These are phyloP conservation scores for Caretta caretta DNA, from an alignment of 2,113 vertebrate species.

Conservation along the genomic window DNA sequence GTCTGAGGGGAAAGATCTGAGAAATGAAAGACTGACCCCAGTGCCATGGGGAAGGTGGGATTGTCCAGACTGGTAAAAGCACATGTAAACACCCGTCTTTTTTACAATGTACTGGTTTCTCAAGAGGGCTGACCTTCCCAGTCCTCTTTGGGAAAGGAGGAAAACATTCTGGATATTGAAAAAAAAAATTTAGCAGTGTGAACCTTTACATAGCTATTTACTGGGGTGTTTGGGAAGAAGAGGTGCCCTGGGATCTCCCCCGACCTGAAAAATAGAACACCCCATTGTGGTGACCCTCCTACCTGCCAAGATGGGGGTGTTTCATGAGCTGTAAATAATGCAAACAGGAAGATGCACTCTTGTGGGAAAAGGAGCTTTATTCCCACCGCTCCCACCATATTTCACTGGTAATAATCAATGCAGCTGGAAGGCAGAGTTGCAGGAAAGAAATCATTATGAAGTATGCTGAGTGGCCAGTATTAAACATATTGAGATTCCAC, in stretches of 20 bases:
- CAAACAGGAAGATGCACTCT: neutral
- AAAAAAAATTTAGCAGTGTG: neutral
- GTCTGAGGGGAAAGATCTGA: fast-evolving
- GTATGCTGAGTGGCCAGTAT: neutral
- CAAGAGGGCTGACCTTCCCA: fast-evolving
- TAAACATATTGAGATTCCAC: no score
- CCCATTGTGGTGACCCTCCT: neutral
- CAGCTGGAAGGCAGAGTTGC: neutral
- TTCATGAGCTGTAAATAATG: neutral
- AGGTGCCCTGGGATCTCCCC: neutral
- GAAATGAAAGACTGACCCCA: fast-evolving
- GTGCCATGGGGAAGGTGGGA: neutral
- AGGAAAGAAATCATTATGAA: neutral
- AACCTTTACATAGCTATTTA: neutral
- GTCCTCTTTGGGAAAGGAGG: neutral
- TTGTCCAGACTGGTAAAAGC: neutral
- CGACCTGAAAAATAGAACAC: neutral
- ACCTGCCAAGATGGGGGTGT: neutral
- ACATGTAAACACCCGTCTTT: neutral
- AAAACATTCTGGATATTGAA: neutral
- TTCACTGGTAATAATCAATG: neutral
- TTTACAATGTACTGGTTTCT: fast-evolving
- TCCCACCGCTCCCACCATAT: neutral
- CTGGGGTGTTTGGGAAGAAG: neutral
- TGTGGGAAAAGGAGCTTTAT: neutral